Evolutionary conservation across 2,888 invertebrate species (phyloP), one percentile per base, ranked within the genome.

Genomic region (Tipula confusa): DNA sequence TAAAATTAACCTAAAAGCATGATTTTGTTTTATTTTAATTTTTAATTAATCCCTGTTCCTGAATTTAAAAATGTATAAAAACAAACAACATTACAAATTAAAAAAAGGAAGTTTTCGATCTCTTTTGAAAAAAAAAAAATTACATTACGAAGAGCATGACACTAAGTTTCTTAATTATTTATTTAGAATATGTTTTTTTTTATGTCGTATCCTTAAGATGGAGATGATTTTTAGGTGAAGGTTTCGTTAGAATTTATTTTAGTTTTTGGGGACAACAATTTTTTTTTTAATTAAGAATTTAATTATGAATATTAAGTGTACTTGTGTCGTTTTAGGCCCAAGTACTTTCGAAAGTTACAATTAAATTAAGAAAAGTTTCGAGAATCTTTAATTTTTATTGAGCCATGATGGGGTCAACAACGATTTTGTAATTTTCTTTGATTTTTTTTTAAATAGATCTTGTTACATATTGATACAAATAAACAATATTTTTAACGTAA

Each of bases 1-100:
- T 24, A 64, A 64, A 64, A 64, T 64, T 64, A 64, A 64, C 64
- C 64, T 64, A 64, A 64, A 64, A 64, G 64, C 64, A 64, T 64
- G 64, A 64, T 18, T 64, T 64, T 18, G 6, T 64, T 9, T 64
- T 9, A 24, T 64, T 64, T 64, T 64, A 64, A 64, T 64, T 64
- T 64, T 64, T 64, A 64, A 64, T 64, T 64, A 64, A 64, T 64
- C 64, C 64, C 24, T 64, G 64, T 64, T 64, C 24, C 64, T 64
- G 64, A 64, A 64, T 64, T 24, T 24, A 24, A 64, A 43, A 64
- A 24, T 64, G 24, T 24, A 64, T 2, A n/a, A 24, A 24, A 64
- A 24, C 18, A 18, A 18, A 64, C 7, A 64, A 64, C 64, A n/a
- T 38, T 64, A 64, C 64, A 64, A 64, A 24, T 24, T 64, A 9